Percentiles rank a stretch among this genome's conserved stretches.
Conservation (phyloP, 2,888 invertebrate genomes). For the Trimorus sp. region DNA sequence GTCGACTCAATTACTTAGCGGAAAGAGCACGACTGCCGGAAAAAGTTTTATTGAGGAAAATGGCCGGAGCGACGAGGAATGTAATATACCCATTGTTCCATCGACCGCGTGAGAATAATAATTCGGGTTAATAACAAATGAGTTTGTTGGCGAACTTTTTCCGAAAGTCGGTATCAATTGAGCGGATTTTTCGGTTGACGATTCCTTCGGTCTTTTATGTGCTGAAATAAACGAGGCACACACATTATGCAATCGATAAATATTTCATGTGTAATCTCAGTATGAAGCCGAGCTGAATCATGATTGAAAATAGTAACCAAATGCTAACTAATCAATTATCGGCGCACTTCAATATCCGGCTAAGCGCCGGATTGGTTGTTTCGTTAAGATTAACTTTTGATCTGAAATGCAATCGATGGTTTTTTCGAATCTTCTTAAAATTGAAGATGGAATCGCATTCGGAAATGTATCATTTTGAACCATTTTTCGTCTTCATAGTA, state of each 20-base stretch:
- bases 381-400: constrained; percentile 41
- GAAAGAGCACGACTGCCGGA: too few species aligned
- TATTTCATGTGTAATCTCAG: constrained; percentile 49
- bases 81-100: too few species aligned
- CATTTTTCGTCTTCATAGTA: too few species aligned
- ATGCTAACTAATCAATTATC: constrained; percentile 59
- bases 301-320: constrained; percentile 56
- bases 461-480: too few species aligned
- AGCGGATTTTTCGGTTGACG: neutral
- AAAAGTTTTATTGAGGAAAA: too few species aligned
- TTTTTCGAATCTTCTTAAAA: too few species aligned
- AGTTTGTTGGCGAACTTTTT: too few species aligned
- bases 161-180: neutral
- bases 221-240: constrained; percentile 28
- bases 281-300: constrained; percentile 41
- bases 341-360: constrained; percentile 44
- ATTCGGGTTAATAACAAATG: too few species aligned
- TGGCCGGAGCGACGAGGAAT: too few species aligned
- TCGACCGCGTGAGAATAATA: too few species aligned
- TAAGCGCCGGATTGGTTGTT: constrained; percentile 37
- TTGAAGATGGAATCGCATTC: too few species aligned
- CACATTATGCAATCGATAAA: constrained; percentile 42
- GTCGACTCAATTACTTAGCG: too few species aligned
- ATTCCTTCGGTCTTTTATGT: constrained; percentile 8
- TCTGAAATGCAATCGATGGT: constrained; percentile 9